phyloP scores from a whole-genome alignment of 2,113 vertebrate genomes.

The Nesogale talazaci region DNA sequence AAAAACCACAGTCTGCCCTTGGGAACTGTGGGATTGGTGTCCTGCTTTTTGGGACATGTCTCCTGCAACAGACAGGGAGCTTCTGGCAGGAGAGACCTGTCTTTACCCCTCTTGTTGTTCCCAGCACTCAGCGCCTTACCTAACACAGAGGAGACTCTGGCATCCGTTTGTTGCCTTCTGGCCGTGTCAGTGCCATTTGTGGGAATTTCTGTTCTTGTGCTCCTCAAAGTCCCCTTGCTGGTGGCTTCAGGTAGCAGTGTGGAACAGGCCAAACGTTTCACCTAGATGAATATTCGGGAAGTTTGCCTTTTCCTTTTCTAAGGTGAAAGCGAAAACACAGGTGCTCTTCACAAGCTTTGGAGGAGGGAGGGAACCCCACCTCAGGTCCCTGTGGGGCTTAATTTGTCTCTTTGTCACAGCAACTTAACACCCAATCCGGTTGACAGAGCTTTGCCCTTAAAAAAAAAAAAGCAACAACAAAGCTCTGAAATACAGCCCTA shows the following conservation, averaged over 20 bases:
- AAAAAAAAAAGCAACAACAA: background rate
- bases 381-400: fast-evolving
- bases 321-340: background rate
- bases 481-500: constrained; percentile 49
- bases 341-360: background rate
- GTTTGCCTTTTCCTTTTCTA: background rate
- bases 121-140: background rate
- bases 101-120: background rate
- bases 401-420: background rate
- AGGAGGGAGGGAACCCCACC: fast-evolving
- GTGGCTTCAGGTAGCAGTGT: background rate
- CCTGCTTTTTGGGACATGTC: too few relatives aligned
- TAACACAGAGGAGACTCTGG: background rate
- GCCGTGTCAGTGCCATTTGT: background rate
- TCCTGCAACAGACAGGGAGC: background rate
- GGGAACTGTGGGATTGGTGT: too few relatives aligned
- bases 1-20: too few relatives aligned
- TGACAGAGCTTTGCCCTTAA: background rate
- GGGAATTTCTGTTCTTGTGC: background rate
- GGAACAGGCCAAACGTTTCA: background rate
- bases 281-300: background rate
- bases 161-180: background rate
- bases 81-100: background rate
- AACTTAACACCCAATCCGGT: background rate
- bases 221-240: background rate